phyloP scores from a whole-genome alignment of 2,888 invertebrate species.

The Pseudococcus jackbeardsleyi region DNA sequence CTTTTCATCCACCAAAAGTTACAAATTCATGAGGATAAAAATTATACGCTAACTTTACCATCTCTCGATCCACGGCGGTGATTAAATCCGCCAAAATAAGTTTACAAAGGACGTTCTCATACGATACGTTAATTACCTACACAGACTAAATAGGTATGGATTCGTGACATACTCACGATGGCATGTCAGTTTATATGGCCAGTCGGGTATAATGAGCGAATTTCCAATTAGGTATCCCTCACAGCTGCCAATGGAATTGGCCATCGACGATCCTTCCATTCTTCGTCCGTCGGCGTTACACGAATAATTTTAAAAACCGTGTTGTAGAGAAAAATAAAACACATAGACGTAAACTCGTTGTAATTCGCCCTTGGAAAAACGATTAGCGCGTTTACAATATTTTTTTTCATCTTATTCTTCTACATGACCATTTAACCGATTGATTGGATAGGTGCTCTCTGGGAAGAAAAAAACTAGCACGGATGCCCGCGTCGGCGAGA shows the following conservation, averaged over 20 bases:
- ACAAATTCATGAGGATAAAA: constrained; percentile 1
- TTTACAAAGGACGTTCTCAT: neutral
- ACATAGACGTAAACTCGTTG: too few species aligned
- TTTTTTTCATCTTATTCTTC: neutral
- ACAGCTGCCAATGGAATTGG: constrained; percentile 3
- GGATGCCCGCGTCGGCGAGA: neutral
- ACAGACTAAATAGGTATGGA: neutral
- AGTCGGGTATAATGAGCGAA: neutral
- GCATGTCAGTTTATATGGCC: neutral
- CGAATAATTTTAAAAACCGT: neutral
- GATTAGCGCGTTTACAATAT: constrained; percentile 30
- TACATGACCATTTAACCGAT: neutral
- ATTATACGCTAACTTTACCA: neutral
- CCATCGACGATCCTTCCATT: neutral
- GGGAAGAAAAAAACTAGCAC: neutral
- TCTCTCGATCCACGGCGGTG: too few species aligned
- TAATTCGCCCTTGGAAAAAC: constrained; percentile 30
- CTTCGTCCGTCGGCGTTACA: too few species aligned
- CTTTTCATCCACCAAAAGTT: neutral
- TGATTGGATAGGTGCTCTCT: neutral
- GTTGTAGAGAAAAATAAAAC: neutral
- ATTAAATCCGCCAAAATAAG: neutral
- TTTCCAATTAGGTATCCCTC: constrained; percentile 38
- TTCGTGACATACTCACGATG: neutral
- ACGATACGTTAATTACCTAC: neutral